phyloP scores from a whole-genome alignment of 2,113 vertebrate genomes.

The Tylochromis polylepis region DNA sequence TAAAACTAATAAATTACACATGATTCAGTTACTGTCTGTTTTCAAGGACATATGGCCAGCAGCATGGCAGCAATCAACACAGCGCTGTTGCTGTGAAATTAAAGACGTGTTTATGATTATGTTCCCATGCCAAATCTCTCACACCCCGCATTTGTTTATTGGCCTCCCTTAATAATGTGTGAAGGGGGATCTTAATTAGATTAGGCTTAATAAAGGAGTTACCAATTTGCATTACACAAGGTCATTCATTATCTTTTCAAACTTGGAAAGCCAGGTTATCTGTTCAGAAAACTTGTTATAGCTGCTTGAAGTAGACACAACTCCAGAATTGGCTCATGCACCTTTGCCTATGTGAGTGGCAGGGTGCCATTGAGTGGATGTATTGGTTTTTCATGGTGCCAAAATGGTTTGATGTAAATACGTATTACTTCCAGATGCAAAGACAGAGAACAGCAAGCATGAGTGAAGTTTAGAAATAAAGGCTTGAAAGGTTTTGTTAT shows the following conservation, averaged over 20 bases:
- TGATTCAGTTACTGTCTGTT: slow-evolving; percentile 27
- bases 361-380: background rate
- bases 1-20: slow-evolving; percentile 20
- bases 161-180: slow-evolving; percentile 60
- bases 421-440: background rate
- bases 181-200: slow-evolving; percentile 68
- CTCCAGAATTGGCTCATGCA: background rate
- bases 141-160: slow-evolving; percentile 59
- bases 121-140: slow-evolving; percentile 56
- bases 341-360: background rate
- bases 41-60: slow-evolving; percentile 59
- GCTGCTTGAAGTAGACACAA: background rate
- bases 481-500: background rate
- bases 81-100: slow-evolving; percentile 46
- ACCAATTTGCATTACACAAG: slow-evolving; percentile 59
- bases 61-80: slow-evolving; percentile 48
- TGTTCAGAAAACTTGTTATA: slow-evolving; percentile 24
- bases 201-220: slow-evolving; percentile 59
- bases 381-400: background rate
- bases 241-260: slow-evolving; percentile 51
- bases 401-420: slow-evolving; percentile 1
- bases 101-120: slow-evolving; percentile 59
- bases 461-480: background rate
- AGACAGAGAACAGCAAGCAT: background rate
- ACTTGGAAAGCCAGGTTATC: slow-evolving; percentile 47